Base-by-base conservation (phyloP, 2,888 invertebrate species). In the Nezara viridula region DNA sequence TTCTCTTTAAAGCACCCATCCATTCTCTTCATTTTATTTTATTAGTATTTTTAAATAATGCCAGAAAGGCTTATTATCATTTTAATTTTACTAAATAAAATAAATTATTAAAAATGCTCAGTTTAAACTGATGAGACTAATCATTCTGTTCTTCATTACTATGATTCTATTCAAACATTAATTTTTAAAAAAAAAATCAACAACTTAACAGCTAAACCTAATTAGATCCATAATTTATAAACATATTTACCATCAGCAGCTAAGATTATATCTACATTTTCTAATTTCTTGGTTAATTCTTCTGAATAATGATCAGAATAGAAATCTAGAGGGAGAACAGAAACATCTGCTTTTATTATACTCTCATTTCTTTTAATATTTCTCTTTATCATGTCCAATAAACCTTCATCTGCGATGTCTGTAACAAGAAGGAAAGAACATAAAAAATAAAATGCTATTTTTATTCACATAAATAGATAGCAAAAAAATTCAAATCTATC, bases 341-440 rank as follows among this genome's bases (percentile, higher is more conserved):
- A 93, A 89, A 95, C 94, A 88, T 94, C 93, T 9, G 95, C 94
- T 90, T 94, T 95, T 0, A 95, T 93, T 21, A 96, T 92, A 66
- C 94, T 92, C 1, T 93, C 92, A 92, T 98, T 98, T 91, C 95
- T 94, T 88, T 94, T 92, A 0, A 95, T 93, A 92, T 98, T 98
- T 88, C 94, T 92, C 91, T 94, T 94, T 88, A 98, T 96, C 47
- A 97, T 92, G 66, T 95, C 94, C 90, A 98, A 93, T 91, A 98
- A 96, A 40, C 95, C 96, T 44, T 96, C 96, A 88, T 95, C 92
- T 92, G 97, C 94, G 3, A 97, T 94, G 93, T 98, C 97, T 96
- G 93, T 60, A 88, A 73, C 44, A 93, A 44, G 5, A 47, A 12
- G n/a, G n/a, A 14, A 47, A 1, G 24, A 19, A 73, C 32, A 12